Percentiles rank a stretch among this genome's conserved stretches.
Evolutionary conservation across 1,140 invertebrate genomes (phyloP).

Genomic region (Drosophila ercepeae): DNA sequence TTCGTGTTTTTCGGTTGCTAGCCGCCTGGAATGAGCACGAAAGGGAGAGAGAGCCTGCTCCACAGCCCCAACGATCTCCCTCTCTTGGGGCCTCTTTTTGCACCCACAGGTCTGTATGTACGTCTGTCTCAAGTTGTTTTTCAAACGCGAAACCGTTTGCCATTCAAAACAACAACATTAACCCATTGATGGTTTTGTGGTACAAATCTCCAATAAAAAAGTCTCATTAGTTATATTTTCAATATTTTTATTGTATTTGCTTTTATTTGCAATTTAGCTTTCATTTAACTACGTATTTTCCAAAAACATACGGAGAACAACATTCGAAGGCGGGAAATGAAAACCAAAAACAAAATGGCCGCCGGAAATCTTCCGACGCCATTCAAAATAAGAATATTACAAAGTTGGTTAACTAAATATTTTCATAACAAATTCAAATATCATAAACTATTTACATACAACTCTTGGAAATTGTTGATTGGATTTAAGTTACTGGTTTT

Average conservation of each 20-base stretch:
- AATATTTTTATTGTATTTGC: constrained; percentile 71
- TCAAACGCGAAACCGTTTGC: constrained; percentile 3
- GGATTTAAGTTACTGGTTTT: constrained; percentile 31
- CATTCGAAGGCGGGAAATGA: constrained; percentile 55
- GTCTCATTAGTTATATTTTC: constrained; percentile 17
- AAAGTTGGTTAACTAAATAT: constrained; percentile 24
- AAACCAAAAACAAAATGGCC: constrained; percentile 58
- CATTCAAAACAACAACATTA: constrained; percentile 28
- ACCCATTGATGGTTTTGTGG: constrained; percentile 9
- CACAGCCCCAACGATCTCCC: not conserved
- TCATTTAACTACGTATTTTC: constrained; percentile 78
- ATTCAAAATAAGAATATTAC: constrained; percentile 11
- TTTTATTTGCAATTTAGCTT: constrained; percentile 79
- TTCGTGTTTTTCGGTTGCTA: constrained; percentile 9
- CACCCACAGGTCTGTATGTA: constrained; percentile 4
- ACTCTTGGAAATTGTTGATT: constrained; percentile 50
- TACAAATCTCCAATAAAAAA: not conserved
- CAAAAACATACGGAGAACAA: constrained; percentile 69
- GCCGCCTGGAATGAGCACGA: constrained; percentile 1
- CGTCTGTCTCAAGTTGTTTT: constrained; percentile 28
- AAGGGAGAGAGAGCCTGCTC: constrained; percentile 11
- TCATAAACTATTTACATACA: constrained; percentile 73
- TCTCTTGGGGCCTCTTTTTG: not conserved
- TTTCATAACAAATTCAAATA: constrained; percentile 54
- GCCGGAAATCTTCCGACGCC: constrained; percentile 12